Evolutionary conservation across 92 coral and sea anemone genomes (phyloP).

Genomic region (Epizoanthus ramosus): DNA sequence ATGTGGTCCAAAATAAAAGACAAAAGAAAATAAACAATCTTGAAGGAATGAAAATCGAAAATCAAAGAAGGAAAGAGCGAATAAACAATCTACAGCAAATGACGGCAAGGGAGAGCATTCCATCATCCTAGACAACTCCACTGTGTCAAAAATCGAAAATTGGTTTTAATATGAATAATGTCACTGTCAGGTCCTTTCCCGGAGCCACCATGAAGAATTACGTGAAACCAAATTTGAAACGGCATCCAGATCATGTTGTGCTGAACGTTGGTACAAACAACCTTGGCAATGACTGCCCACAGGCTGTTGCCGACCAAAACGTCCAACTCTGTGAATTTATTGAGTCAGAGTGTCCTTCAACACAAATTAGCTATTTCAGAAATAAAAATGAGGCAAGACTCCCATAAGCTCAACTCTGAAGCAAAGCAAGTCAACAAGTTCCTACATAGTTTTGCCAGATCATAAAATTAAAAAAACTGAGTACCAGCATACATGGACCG

Average conservation of each 20-base stretch:
- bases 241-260: slow-evolving; percentile 33
- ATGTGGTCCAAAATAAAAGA: too few species aligned
- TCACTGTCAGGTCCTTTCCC: slow-evolving; percentile 35
- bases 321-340: slow-evolving; percentile 21
- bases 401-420: slow-evolving; percentile 21
- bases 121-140: not conserved
- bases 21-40: not conserved
- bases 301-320: slow-evolving; percentile 46
- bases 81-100: too few species aligned
- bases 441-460: slow-evolving; percentile 12
- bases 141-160: not conserved
- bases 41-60: not conserved
- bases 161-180: not conserved
- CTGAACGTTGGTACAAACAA: slow-evolving; percentile 51
- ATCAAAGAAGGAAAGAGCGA: too few species aligned
- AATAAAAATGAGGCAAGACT: slow-evolving; percentile 19
- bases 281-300: slow-evolving; percentile 22
- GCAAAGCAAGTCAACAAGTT: slow-evolving; percentile 29
- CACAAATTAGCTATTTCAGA: slow-evolving; percentile 28
- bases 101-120: too few species aligned
- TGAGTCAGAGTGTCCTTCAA: slow-evolving; percentile 21
- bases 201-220: slow-evolving; percentile 45
- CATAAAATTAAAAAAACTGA: too few species aligned
- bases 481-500: too few species aligned
- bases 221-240: slow-evolving; percentile 32